phyloP scores from a whole-genome alignment of 2,113 vertebrate species.

The Catharus bicknelli region DNA sequence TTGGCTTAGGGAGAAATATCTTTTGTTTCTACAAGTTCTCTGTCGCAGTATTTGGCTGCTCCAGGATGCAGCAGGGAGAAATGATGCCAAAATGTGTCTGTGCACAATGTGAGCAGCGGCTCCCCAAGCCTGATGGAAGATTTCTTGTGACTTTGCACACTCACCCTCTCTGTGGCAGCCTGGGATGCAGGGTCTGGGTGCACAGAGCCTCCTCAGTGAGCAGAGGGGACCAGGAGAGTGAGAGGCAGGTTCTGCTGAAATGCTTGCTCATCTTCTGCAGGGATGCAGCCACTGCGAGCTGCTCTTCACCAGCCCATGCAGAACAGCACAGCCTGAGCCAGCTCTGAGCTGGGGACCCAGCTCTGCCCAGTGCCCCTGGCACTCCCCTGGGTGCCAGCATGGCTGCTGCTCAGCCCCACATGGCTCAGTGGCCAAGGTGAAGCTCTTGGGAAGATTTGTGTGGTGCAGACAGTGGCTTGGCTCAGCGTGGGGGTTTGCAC shows the following conservation, averaged over 20 bases:
- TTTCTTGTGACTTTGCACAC: background rate
- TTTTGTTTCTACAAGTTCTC: background rate
- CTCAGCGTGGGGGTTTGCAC: rapidly evolving
- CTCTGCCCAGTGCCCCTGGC: background rate
- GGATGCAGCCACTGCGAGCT: background rate
- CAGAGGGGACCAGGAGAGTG: background rate
- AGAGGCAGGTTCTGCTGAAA: background rate
- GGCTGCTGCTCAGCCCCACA: background rate
- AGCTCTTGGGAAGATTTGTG: background rate
- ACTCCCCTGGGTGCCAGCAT: background rate
- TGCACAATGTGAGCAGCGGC: rapidly evolving
- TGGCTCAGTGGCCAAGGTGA: background rate
- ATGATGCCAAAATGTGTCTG: background rate
- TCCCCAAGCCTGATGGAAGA: background rate
- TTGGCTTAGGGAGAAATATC: background rate
- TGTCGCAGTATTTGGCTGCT: background rate
- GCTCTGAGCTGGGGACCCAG: background rate
- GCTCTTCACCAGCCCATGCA: background rate
- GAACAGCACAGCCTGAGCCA: background rate
- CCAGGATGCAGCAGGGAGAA: background rate
- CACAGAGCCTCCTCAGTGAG: background rate
- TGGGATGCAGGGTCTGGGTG: background rate
- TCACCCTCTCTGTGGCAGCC: rapidly evolving
- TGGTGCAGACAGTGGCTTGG: background rate
- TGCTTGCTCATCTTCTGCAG: background rate